Evolutionary conservation across 2,113 vertebrate genomes (phyloP).

Genomic region (Arothron firmamentum): DNA sequence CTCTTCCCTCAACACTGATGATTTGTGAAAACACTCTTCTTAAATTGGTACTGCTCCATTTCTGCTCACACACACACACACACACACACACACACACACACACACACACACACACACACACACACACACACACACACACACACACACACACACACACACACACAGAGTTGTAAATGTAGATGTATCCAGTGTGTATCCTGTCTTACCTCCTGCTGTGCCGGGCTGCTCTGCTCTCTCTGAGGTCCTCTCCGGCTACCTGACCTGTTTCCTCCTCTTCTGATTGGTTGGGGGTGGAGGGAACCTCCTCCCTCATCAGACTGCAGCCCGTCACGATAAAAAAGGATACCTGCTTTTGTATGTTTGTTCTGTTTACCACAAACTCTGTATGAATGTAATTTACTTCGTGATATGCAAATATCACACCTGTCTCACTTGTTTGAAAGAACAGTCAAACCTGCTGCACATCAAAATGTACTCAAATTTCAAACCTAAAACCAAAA

Average conservation of each 20-base stretch:
- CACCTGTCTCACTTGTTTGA: not conserved
- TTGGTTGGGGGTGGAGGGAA: slow-evolving; percentile 47
- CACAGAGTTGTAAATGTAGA: not conserved
- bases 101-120: not conserved
- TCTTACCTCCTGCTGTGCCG: slow-evolving; percentile 64
- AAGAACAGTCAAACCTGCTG: too few relatives aligned
- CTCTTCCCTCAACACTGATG: not conserved
- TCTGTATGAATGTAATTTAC: too few relatives aligned
- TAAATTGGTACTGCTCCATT: slow-evolving; percentile 63
- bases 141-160: slow-evolving; percentile 1
- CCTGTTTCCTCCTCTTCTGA: slow-evolving; percentile 61
- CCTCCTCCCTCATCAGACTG: slow-evolving; percentile 49
- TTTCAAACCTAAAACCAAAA: too few relatives aligned
- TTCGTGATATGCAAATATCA: not conserved
- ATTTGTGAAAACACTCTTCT: not conserved
- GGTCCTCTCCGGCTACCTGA: slow-evolving; percentile 69
- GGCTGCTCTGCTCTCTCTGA: slow-evolving; percentile 57
- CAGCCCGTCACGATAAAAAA: too few relatives aligned
- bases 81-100: slow-evolving; percentile 1
- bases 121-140: not conserved
- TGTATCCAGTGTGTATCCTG: not conserved
- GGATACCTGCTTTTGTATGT: too few relatives aligned
- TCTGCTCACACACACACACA: slow-evolving; percentile 20
- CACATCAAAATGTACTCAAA: too few relatives aligned
- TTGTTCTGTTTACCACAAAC: too few relatives aligned